phyloP scores from a whole-genome alignment of 1,140 invertebrate species.

The Drosophila nannoptera region DNA sequence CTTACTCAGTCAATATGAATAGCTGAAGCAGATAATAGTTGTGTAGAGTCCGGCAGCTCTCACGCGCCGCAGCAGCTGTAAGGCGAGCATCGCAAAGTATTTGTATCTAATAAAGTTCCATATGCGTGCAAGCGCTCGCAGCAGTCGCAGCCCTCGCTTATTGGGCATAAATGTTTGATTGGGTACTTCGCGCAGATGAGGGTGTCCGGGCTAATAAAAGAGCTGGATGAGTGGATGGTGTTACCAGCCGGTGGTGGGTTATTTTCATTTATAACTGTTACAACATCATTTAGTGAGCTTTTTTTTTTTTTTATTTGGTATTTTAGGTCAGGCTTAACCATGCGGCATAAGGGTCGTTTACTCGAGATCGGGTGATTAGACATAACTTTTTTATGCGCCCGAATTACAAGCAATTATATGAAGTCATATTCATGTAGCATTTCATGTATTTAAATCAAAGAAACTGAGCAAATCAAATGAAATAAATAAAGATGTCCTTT shows the following conservation, averaged over 20 bases:
- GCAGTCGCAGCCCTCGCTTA: slow-evolving; percentile 38
- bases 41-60: not conserved
- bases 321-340: slow-evolving; percentile 20
- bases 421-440: too few relatives aligned
- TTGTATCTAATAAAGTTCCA: slow-evolving; percentile 76
- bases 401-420: too few relatives aligned
- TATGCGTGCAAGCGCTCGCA: slow-evolving; percentile 42
- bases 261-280: slow-evolving; percentile 38
- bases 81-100: slow-evolving; percentile 50
- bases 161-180: slow-evolving; percentile 69
- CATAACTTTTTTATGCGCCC: not conserved
- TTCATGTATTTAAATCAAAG: too few relatives aligned
- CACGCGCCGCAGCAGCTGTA: slow-evolving; percentile 15
- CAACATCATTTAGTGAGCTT: slow-evolving; percentile 61
- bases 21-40: not conserved
- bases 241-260: slow-evolving; percentile 23
- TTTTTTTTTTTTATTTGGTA: slow-evolving; percentile 38
- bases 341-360: slow-evolving; percentile 48
- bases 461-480: not conserved
- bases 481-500: not conserved
- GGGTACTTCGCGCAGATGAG: slow-evolving; percentile 57
- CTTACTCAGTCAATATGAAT: slow-evolving; percentile 32
- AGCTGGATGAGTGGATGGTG: slow-evolving; percentile 23
- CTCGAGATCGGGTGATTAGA: slow-evolving; percentile 39
- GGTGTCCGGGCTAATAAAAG: slow-evolving; percentile 39